These are phyloP conservation scores for Rhombomys opimus DNA, from an alignment of 2,113 vertebrate genomes.

Conservation along the genomic window DNA sequence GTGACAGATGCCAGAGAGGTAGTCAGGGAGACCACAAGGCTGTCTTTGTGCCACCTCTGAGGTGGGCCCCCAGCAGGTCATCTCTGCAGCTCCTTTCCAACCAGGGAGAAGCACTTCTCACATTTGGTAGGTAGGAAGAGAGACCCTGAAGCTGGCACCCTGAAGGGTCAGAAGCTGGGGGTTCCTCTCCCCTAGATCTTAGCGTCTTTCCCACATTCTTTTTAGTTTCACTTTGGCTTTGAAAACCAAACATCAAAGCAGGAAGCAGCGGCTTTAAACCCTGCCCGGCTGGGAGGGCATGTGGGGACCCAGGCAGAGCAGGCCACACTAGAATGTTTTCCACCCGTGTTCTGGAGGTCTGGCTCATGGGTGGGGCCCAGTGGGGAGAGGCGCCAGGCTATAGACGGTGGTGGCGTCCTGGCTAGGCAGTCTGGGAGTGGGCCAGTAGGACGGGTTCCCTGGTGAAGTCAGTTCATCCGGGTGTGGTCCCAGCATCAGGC, in stretches of 20 bases:
- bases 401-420: slow-evolving; percentile 19
- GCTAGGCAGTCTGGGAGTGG: slow-evolving; percentile 65
- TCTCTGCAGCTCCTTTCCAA: neutral
- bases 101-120: slow-evolving; percentile 39
- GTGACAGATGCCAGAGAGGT: neutral
- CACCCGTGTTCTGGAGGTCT: slow-evolving; percentile 18
- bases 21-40: neutral
- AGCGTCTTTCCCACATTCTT: neutral
- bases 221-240: slow-evolving; percentile 75
- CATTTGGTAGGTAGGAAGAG: neutral
- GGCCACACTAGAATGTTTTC: neutral
- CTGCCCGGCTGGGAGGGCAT: neutral
- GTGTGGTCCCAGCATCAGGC: slow-evolving; percentile 56
- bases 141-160: neutral
- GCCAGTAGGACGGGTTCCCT: slow-evolving; percentile 70
- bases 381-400: slow-evolving; percentile 48
- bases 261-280: slow-evolving; percentile 64
- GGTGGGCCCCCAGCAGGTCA: neutral
- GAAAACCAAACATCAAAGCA: slow-evolving; percentile 70
- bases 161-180: slow-evolving; percentile 12
- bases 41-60: slow-evolving; percentile 12
- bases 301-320: neutral
- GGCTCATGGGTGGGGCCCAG: neutral
- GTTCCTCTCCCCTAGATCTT: neutral
- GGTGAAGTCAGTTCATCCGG: slow-evolving; percentile 59